Conservation (phyloP, 2,113 vertebrate species). For the Myanophis thanlyinensis region DNA sequence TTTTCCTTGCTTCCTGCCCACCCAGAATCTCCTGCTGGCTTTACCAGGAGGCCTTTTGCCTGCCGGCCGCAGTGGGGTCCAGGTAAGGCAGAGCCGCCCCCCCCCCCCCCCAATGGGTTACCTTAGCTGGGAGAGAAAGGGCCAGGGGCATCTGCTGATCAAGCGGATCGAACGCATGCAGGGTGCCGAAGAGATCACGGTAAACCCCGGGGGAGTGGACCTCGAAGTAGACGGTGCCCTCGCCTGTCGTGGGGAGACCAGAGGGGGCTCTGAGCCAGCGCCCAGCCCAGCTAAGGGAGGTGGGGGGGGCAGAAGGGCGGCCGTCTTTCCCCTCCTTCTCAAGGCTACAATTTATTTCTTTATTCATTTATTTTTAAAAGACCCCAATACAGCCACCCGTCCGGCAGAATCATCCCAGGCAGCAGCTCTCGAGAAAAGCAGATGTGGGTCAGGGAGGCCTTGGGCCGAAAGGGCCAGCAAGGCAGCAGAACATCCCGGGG, state of each 20-base stretch:
- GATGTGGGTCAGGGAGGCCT: neutral
- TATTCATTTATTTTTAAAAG: no score
- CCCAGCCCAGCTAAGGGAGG: neutral
- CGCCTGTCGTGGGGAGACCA: slow-evolving; percentile 45
- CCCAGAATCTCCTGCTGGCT: neutral
- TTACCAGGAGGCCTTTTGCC: neutral
- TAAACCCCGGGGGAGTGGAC: slow-evolving; percentile 68
- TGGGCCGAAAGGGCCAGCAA: accelerated
- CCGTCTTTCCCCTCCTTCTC: no score
- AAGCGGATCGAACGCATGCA: slow-evolving; percentile 64
- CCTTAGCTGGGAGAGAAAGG: slow-evolving; percentile 68
- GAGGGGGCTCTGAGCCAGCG: accelerated
- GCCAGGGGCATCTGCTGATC: slow-evolving; percentile 65
- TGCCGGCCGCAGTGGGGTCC: neutral
- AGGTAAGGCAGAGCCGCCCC: no score
- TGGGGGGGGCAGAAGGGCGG: neutral
- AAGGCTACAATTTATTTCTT: no score
- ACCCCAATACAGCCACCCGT: no score
- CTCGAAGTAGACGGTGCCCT: slow-evolving; percentile 68
- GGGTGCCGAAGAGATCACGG: slow-evolving; percentile 70
- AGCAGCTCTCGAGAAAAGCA: neutral
- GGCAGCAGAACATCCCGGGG: accelerated
- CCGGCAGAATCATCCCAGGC: no score
- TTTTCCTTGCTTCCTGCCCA: neutral
- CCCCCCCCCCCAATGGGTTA: slow-evolving; percentile 35